Evolutionary conservation across 2,797 vertebrate genomes (phyloP).

Genomic region (Sphaeramia orbicularis): DNA sequence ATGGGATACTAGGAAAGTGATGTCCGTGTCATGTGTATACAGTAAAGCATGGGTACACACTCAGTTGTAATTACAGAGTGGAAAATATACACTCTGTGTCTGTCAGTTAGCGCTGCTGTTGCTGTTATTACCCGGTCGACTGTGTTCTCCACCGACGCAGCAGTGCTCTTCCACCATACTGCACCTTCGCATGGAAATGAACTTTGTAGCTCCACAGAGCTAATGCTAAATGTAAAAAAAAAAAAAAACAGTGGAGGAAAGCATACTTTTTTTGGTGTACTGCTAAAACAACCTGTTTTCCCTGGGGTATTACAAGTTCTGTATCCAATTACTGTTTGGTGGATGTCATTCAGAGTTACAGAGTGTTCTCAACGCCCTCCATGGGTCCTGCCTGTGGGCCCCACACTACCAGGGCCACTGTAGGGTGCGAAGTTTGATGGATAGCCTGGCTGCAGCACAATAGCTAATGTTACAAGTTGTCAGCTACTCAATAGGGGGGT

Average conservation of each 20-base stretch:
- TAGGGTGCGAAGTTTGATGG: slow-evolving; percentile 67
- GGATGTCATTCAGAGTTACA: slow-evolving; percentile 63
- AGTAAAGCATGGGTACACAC: slow-evolving; percentile 41
- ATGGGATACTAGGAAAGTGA: slow-evolving; percentile 54
- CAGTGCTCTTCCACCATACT: slow-evolving; percentile 10
- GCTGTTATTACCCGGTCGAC: slow-evolving; percentile 55
- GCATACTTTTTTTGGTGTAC: slow-evolving; percentile 9
- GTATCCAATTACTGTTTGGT: slow-evolving; percentile 62
- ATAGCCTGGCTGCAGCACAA: slow-evolving; percentile 69
- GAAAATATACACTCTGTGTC: slow-evolving; percentile 55
- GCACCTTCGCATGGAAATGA: slow-evolving; percentile 23
- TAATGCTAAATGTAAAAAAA: slow-evolving; percentile 44
- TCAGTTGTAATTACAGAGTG: slow-evolving; percentile 61
- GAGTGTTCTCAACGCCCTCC: slow-evolving; percentile 56
- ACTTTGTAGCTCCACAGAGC: slow-evolving; percentile 14
- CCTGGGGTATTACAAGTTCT: slow-evolving; percentile 57
- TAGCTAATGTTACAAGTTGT: slow-evolving; percentile 79
- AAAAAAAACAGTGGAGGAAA: slow-evolving; percentile 30
- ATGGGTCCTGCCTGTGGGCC: slow-evolving; percentile 61
- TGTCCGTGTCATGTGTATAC: slow-evolving; percentile 48
- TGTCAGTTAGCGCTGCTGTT: slow-evolving; percentile 56
- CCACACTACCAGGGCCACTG: slow-evolving; percentile 48
- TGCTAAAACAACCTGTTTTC: slow-evolving; percentile 51
- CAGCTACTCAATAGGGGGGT: slow-evolving; percentile 70
- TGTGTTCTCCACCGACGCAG: slow-evolving; percentile 32